Base-by-base conservation (phyloP, 2,888 invertebrate genomes). In the Tromatobia lineatoria region DNA sequence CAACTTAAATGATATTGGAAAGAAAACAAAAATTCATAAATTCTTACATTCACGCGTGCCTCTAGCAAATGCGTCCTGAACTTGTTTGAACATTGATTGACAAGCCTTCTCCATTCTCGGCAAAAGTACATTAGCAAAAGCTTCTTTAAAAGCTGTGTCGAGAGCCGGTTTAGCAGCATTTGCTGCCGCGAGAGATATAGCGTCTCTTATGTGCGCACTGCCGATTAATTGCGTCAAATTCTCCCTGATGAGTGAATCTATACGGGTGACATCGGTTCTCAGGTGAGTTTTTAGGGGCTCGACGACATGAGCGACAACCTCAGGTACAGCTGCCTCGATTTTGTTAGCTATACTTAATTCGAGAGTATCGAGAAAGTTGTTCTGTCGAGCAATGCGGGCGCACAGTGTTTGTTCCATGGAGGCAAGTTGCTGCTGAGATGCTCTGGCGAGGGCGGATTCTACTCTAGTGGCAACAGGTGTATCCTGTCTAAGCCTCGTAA, bases 21-120 rank as follows among this genome's bases (percentile, higher is more conserved):
- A 61, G 2, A 0, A 18, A 3, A 6, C 4, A 61, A 61, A 38
- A 38, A 2, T 10, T 18, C 18, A 18, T 64, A 13, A 57, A 25
- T 23, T 25, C 96, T 96, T 94, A 98, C 98, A 98, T 94, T 99
- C 98, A 92, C 96, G 97, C 8, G 98, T 98, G 75, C 99, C 99
- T 86, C 95, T 95, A 73, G 97, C 96, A 94, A 99, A 99, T 20
- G 97, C 96, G 71, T 97, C 97, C 92, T 98, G 98, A 79, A 99
- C 95, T 94, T 99, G 99, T 64, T 96, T 95, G 92, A 99, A 98
- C 95, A 99, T 97, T 91, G 96, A 96, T 90, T 96, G 96, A 89
- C 97, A 97, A 77, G 97, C 96, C 92, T 96, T 96, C 93, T 99
- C 98, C 95, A 98, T 97, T 45, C 96, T 96, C 3, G 99, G 99